These are phyloP conservation scores for Cecropterus lyciades DNA, from an alignment of 1,140 invertebrate species.

Conservation along the genomic window DNA sequence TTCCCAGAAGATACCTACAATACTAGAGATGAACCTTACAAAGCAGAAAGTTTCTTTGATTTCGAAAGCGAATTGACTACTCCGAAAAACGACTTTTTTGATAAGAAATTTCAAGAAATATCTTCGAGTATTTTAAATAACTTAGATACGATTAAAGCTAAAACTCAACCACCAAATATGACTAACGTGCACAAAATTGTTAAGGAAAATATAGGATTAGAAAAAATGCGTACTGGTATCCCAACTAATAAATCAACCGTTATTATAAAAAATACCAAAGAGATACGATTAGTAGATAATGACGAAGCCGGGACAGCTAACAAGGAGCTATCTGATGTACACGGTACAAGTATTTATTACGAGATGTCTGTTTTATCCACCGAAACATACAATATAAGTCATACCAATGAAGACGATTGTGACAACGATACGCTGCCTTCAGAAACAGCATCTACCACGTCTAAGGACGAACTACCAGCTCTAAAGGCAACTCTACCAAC, in stretches of 20 bases:
- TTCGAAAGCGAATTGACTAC: slow-evolving; percentile 74
- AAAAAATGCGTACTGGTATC: slow-evolving; percentile 58
- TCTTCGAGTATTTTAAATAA: slow-evolving; percentile 73
- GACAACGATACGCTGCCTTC: slow-evolving; percentile 62
- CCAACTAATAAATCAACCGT: slow-evolving; percentile 73
- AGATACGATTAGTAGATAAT: slow-evolving; percentile 71
- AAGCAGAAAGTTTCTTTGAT: slow-evolving; percentile 69
- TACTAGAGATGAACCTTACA: slow-evolving; percentile 61
- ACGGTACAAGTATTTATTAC: slow-evolving; percentile 80
- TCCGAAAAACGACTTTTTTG: slow-evolving; percentile 76
- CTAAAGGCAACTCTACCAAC: slow-evolving; percentile 51
- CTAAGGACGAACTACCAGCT: slow-evolving; percentile 58
- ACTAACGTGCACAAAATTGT: slow-evolving; percentile 61
- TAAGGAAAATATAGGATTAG: slow-evolving; percentile 61
- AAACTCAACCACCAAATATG: slow-evolving; percentile 54
- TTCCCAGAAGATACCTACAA: slow-evolving; percentile 62
- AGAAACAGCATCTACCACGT: slow-evolving; percentile 56
- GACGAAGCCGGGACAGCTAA: slow-evolving; percentile 65
- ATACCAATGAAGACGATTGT: slow-evolving; percentile 70
- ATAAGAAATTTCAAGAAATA: slow-evolving; percentile 70
- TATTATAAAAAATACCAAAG: slow-evolving; percentile 79
- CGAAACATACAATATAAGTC: slow-evolving; percentile 74
- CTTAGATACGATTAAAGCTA: slow-evolving; percentile 62
- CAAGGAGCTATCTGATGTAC: slow-evolving; percentile 73
- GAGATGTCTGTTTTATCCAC: slow-evolving; percentile 80